Conservation (phyloP, 1,140 invertebrate genomes). For the Delia radicum region DNA sequence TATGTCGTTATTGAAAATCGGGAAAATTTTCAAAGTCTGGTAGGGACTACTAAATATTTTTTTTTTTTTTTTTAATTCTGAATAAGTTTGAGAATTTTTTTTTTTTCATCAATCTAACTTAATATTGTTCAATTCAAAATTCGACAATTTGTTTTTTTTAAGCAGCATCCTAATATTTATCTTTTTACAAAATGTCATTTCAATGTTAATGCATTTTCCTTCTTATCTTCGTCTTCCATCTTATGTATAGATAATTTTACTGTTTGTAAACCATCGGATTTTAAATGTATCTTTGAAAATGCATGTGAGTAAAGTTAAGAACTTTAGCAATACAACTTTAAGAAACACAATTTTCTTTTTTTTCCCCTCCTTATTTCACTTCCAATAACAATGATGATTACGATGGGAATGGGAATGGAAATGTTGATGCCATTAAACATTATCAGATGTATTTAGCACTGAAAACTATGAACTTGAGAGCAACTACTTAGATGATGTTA, state of each 20-base stretch:
- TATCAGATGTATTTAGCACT: constrained; percentile 34
- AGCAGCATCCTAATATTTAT: too few relatives aligned
- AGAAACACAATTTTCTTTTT: neutral
- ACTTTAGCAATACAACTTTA: neutral
- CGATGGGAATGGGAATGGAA: neutral
- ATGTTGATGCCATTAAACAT: neutral
- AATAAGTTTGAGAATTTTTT: too few relatives aligned
- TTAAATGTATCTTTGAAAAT: constrained; percentile 43
- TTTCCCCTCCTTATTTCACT: neutral
- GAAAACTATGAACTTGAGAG: constrained; percentile 34
- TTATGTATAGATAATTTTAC: constrained; percentile 51
- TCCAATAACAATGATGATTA: neutral
- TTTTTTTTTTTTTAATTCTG: too few relatives aligned
- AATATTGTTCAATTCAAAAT: too few relatives aligned
- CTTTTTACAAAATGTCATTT: neutral
- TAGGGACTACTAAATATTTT: too few relatives aligned
- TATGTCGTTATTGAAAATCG: too few relatives aligned
- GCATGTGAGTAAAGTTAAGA: constrained; percentile 33
- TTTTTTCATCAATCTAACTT: too few relatives aligned
- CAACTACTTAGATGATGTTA: constrained; percentile 35
- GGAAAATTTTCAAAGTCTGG: too few relatives aligned
- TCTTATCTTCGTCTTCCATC: too few relatives aligned
- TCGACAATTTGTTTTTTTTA: too few relatives aligned
- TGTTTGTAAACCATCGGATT: constrained; percentile 42
- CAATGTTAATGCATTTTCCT: neutral